Evolutionary conservation across 2,888 invertebrate genomes (phyloP).

Genomic region (Leptinotarsa tumamoca): DNA sequence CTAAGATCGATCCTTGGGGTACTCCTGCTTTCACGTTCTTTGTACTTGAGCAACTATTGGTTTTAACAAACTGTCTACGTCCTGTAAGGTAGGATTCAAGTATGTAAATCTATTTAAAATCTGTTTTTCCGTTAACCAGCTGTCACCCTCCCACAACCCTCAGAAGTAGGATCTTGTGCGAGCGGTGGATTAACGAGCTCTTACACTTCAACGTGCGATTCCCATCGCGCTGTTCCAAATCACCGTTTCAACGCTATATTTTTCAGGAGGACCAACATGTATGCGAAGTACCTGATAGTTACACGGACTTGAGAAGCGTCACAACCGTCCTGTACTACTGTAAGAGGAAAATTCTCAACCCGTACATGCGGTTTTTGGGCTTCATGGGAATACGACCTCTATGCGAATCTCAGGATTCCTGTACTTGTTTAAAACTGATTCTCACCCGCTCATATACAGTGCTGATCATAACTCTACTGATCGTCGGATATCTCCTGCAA

Average conservation of each 20-base stretch:
- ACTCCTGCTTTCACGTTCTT: too few species aligned
- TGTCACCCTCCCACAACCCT: too few species aligned
- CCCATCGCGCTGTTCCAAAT: background rate
- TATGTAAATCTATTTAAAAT: too few species aligned
- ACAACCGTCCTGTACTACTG: conserved; percentile 85
- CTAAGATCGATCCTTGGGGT: too few species aligned
- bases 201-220: background rate
- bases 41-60: too few species aligned
- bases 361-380: conserved; percentile 80
- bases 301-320: conserved; percentile 74
- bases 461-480: conserved; percentile 49
- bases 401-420: conserved; percentile 73
- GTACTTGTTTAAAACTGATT: conserved; percentile 70
- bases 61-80: too few species aligned
- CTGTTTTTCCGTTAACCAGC: too few species aligned
- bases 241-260: background rate
- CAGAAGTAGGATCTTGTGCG: too few species aligned
- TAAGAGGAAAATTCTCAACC: conserved; percentile 83
- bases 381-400: conserved; percentile 82
- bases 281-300: conserved; percentile 33
- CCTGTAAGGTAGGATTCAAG: too few species aligned
- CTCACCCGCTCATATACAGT: conserved; percentile 78
- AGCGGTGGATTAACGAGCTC: too few species aligned
- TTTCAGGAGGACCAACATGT: conserved; percentile 3
- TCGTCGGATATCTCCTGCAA: conserved; percentile 28